phyloP scores from a whole-genome alignment of 2,888 invertebrate genomes.

The Thecophora atra region DNA sequence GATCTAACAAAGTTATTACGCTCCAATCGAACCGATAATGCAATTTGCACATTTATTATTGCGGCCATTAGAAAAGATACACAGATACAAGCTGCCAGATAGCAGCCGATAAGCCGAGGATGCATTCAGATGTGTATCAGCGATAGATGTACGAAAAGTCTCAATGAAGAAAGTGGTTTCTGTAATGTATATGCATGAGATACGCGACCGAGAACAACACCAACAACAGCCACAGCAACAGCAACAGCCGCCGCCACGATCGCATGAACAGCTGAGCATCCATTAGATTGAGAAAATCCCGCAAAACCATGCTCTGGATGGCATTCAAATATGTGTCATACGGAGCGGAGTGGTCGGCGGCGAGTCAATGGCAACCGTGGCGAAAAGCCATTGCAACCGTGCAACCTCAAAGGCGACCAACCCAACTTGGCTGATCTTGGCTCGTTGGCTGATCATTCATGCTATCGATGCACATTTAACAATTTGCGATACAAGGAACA shows the following conservation, averaged over 20 bases:
- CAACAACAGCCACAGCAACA: constrained; percentile 1
- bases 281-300: constrained; percentile 1
- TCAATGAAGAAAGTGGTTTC: constrained; percentile 22
- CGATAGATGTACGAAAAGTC: not conserved
- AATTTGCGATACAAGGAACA: constrained; percentile 14
- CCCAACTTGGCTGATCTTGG: constrained; percentile 32
- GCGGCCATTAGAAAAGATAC: constrained; percentile 16
- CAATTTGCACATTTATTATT: constrained; percentile 30
- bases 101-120: not conserved
- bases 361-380: constrained; percentile 36
- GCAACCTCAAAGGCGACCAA: constrained; percentile 42
- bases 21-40: constrained; percentile 10
- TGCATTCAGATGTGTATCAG: not conserved
- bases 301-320: not conserved
- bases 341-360: not conserved
- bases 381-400: constrained; percentile 12
- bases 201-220: not conserved
- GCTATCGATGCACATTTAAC: constrained; percentile 13
- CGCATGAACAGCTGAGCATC: not conserved
- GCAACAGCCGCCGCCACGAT: not conserved
- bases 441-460: constrained; percentile 4
- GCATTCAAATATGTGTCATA: constrained; percentile 27
- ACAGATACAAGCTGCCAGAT: constrained; percentile 11
- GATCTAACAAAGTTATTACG: constrained; percentile 7
- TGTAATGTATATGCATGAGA: constrained; percentile 18